Evolutionary conservation across 2,888 invertebrate species (phyloP).

Genomic region (Celastrina argiolus): DNA sequence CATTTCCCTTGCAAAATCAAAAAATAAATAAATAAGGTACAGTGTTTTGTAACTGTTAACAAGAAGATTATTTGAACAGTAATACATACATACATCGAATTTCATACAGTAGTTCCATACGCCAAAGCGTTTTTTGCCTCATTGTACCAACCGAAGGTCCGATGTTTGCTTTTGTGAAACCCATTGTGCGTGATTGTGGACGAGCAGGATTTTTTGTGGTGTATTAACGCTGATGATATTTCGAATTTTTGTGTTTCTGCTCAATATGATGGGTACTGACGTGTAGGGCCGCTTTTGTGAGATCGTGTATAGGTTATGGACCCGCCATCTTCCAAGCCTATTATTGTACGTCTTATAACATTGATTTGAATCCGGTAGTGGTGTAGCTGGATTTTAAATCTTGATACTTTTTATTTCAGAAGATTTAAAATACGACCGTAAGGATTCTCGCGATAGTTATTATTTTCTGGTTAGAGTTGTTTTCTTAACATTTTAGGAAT

Average conservation of each 20-base stretch:
- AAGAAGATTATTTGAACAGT: neutral
- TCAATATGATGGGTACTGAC: conserved; percentile 66
- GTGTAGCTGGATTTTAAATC: conserved; percentile 25
- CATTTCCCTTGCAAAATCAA: too few relatives aligned
- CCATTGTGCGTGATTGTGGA: conserved; percentile 62
- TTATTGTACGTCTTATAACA: conserved; percentile 45
- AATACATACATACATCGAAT: neutral
- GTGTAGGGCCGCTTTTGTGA: conserved; percentile 63
- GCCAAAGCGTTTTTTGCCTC: conserved; percentile 40
- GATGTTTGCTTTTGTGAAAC: conserved; percentile 63
- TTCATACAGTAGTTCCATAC: conserved; percentile 11
- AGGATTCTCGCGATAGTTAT: too few relatives aligned
- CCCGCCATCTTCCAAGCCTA: conserved; percentile 53
- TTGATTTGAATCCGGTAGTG: conserved; percentile 30
- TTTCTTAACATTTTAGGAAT: too few relatives aligned
- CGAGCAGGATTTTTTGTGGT: conserved; percentile 45
- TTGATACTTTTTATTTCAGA: conserved; percentile 44
- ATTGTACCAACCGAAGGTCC: conserved; percentile 45
- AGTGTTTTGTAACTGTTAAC: neutral
- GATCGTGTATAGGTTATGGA: conserved; percentile 50
- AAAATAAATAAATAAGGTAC: too few relatives aligned
- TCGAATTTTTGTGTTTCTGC: conserved; percentile 74
- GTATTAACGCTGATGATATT: conserved; percentile 66
- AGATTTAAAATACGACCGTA: too few relatives aligned
- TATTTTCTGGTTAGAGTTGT: too few relatives aligned